Conservation (phyloP, 2,888 invertebrate genomes). For the Protophormia terraenovae region DNA sequence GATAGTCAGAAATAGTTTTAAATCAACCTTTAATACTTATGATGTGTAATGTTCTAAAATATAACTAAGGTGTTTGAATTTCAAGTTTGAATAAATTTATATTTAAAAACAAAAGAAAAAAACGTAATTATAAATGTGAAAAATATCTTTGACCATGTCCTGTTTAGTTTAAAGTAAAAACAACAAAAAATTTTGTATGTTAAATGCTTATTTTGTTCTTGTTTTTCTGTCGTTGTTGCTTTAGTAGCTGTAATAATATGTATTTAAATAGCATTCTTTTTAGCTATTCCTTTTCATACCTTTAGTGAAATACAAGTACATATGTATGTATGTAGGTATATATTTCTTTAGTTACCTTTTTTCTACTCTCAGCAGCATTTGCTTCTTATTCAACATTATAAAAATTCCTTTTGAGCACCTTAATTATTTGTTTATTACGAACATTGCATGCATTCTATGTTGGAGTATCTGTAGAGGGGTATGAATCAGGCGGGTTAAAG, state of each 20-base stretch:
- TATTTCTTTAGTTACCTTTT: constrained; percentile 1
- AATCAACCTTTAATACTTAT: too few species aligned
- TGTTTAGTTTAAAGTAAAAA: neutral
- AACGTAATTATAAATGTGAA: too few species aligned
- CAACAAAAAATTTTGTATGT: neutral
- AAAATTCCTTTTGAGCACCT: constrained; percentile 68
- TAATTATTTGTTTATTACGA: constrained; percentile 67
- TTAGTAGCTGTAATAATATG: constrained; percentile 19
- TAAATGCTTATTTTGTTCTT: neutral
- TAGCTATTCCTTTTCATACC: constrained; percentile 45
- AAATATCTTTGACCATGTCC: too few species aligned
- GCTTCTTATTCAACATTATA: constrained; percentile 41
- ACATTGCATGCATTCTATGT: constrained; percentile 59
- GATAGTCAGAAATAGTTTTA: too few species aligned
- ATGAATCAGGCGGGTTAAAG: neutral
- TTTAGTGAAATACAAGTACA: neutral
- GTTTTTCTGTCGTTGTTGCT: neutral
- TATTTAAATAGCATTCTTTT: constrained; percentile 50
- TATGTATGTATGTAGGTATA: neutral
- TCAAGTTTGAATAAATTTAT: too few species aligned
- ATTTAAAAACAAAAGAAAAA: too few species aligned
- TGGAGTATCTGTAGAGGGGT: neutral
- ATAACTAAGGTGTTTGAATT: too few species aligned
- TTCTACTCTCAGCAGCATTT: neutral
- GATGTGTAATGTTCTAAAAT: too few species aligned